phyloP scores from a whole-genome alignment of 2,888 invertebrate species.

The Drosophila lutescens region DNA sequence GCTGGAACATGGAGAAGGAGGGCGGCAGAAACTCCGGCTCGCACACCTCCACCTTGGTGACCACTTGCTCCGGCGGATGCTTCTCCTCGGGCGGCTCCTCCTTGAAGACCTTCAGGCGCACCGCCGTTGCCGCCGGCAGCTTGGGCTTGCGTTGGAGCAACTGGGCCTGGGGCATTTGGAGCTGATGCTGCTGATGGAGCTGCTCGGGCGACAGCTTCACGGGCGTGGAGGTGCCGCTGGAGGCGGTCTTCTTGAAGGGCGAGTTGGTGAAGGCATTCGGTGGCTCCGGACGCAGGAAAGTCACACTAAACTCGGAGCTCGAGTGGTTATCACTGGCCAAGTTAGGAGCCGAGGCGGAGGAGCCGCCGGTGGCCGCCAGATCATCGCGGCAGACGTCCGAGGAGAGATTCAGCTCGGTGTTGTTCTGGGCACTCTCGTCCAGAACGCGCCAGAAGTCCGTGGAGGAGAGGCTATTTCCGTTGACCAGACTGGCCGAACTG shows the following conservation, averaged over 20 bases:
- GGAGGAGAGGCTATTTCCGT: conserved; percentile 81
- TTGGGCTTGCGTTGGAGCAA: conserved; percentile 64
- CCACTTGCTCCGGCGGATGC: conserved; percentile 19
- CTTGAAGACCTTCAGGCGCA: conserved; percentile 74
- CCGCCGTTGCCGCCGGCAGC: conserved; percentile 60
- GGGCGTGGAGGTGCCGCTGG: conserved; percentile 56
- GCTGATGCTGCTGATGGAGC: conserved; percentile 44
- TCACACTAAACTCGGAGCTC: conserved; percentile 76
- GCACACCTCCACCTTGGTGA: conserved; percentile 62
- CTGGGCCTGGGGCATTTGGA: conserved; percentile 25
- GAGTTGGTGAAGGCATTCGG: conserved; percentile 77
- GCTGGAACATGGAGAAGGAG: conserved; percentile 70
- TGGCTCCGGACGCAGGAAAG: conserved; percentile 78
- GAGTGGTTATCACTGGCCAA: conserved; percentile 55
- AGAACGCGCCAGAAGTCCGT: conserved; percentile 83
- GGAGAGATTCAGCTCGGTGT: conserved; percentile 69
- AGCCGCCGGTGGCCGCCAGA: conserved; percentile 22
- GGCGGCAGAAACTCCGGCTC: conserved; percentile 67
- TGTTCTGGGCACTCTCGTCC: conserved; percentile 82
- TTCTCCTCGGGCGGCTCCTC: conserved; percentile 72
- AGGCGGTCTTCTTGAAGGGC: conserved; percentile 70
- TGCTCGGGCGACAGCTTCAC: conserved; percentile 67
- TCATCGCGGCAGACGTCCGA: conserved; percentile 60
- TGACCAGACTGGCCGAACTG: conserved; percentile 78
- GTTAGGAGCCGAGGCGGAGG: neutral